These are phyloP conservation scores for Merops nubicus DNA, from an alignment of 2,113 vertebrate species.

Conservation along the genomic window DNA sequence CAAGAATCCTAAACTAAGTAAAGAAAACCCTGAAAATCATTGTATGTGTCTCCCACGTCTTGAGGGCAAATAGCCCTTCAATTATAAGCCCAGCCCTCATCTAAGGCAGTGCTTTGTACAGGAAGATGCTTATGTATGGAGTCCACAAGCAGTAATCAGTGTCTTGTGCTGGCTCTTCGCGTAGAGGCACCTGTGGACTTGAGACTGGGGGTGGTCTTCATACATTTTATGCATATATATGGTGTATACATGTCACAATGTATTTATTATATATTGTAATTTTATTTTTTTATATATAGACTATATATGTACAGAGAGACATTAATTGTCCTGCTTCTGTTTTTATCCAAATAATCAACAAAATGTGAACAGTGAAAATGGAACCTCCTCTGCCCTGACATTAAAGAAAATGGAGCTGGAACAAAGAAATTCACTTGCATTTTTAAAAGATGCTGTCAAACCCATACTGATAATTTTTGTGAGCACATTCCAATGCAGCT, in stretches of 20 bases:
- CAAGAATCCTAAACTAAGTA: background rate
- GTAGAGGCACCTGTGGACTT: background rate
- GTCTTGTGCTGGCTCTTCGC: background rate
- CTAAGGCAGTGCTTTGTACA: background rate
- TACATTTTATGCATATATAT: background rate
- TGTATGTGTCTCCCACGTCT: background rate
- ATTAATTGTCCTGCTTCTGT: background rate
- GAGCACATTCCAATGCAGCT: background rate
- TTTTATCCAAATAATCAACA: background rate
- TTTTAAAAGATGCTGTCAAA: slow-evolving; percentile 1
- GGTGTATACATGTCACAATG: background rate
- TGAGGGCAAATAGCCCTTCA: background rate
- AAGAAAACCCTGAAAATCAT: background rate
- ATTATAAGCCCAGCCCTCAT: background rate
- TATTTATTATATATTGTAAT: background rate
- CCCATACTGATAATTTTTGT: background rate
- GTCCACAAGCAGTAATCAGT: background rate
- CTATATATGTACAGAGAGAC: background rate
- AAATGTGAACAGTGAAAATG: background rate
- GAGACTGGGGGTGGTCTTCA: background rate
- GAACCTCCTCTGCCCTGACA: background rate
- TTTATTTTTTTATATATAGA: background rate
- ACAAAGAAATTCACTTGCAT: background rate
- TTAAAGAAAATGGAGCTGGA: background rate
- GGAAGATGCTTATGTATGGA: background rate